Evolutionary conservation across 2,797 vertebrate genomes (phyloP).

Genomic region (Sternarchorhynchus goeldii): DNA sequence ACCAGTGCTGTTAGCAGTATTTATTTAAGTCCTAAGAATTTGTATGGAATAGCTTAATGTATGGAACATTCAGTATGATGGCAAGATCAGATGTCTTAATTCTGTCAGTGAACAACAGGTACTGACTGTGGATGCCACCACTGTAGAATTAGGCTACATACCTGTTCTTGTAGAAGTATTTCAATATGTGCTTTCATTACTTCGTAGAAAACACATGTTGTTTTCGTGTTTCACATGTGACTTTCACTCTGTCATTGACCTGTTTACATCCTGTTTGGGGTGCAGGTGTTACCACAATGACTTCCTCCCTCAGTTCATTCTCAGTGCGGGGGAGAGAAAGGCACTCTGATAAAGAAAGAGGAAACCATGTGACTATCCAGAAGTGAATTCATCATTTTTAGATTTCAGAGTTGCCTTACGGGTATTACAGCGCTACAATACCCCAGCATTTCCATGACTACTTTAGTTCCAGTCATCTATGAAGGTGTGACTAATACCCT

Average conservation of each 20-base stretch:
- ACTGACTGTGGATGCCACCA: no score
- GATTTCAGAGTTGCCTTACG: not conserved
- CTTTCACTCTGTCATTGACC: slow-evolving; percentile 48
- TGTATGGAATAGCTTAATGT: no score
- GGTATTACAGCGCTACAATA: not conserved
- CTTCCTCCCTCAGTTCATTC: slow-evolving; percentile 51
- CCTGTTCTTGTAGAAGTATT: not conserved
- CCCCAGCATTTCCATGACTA: not conserved
- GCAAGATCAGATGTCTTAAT: no score
- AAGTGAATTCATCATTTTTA: slow-evolving; percentile 32
- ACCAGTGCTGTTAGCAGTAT: not conserved
- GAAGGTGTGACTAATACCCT: not conserved
- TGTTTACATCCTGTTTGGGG: slow-evolving; percentile 53
- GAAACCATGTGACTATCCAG: slow-evolving; percentile 52
- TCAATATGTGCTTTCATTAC: not conserved
- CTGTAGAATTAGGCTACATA: no score
- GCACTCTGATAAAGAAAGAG: slow-evolving; percentile 6
- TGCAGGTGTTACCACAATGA: slow-evolving; percentile 49
- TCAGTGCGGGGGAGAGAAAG: slow-evolving; percentile 43
- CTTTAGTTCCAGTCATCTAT: slow-evolving; percentile 2
- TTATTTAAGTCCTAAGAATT: no score
- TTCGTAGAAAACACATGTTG: not conserved
- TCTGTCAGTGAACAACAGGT: no score
- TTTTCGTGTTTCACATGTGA: slow-evolving; percentile 32
- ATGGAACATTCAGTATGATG: no score